Conservation (phyloP, 2,797 vertebrate species). For the Euphonia xanthogaster region DNA sequence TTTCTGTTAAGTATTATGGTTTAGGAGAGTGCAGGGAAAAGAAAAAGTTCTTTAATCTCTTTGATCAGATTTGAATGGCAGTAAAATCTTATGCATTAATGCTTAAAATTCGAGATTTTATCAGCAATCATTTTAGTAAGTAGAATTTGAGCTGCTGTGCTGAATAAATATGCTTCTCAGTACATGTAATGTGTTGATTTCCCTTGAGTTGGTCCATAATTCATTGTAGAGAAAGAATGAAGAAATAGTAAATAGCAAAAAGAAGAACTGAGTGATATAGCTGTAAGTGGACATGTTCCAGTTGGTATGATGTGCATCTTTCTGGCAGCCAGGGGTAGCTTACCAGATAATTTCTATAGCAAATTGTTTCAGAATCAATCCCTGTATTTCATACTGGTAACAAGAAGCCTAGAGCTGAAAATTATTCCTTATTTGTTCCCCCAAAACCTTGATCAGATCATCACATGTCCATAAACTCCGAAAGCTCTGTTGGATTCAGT, state of each 20-base stretch:
- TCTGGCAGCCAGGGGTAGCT: neutral
- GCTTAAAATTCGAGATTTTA: constrained; percentile 68
- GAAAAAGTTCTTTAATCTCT: constrained; percentile 56
- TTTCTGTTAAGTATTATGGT: constrained; percentile 55
- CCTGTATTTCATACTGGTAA: neutral
- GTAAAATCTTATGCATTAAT: constrained; percentile 55
- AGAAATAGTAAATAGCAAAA: constrained; percentile 7
- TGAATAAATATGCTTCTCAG: constrained; percentile 53
- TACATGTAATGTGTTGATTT: constrained; percentile 19
- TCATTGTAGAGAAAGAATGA: neutral
- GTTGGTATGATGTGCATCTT: neutral
- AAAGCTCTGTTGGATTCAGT: neutral
- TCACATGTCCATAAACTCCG: neutral
- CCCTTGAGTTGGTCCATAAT: constrained; percentile 29
- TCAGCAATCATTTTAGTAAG: constrained; percentile 55
- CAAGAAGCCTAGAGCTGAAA: neutral
- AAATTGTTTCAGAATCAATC: neutral
- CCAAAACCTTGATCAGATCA: neutral
- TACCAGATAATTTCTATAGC: neutral
- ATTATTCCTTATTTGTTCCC: neutral
- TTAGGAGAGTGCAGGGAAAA: neutral
- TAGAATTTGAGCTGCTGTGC: constrained; percentile 15
- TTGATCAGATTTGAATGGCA: constrained; percentile 62
- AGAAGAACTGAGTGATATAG: neutral
- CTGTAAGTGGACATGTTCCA: neutral